Evolutionary conservation across 2,888 invertebrate species (phyloP), one percentile per base, ranked within the genome.

Genomic region (Microctonus brassicae): DNA sequence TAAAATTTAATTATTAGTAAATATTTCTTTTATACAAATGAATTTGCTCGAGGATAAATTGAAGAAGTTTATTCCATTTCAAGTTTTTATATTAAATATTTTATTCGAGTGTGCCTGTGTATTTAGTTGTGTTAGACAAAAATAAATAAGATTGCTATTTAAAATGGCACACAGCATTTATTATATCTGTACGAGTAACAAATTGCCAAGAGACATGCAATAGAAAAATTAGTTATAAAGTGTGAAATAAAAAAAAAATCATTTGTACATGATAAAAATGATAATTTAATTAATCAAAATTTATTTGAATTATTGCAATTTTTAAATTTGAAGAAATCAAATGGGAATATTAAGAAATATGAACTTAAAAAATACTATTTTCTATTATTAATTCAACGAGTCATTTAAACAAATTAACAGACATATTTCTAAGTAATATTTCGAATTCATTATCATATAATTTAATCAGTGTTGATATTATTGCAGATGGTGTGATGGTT

Each of bases 161-260:
- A 47, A 64, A 53, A 64, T n/a, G n/a, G n/a, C n/a, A 64, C 26
- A 17, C n/a, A 20, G 4, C 42, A 67, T 67, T 42, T 57, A 67
- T 67, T 42, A 67, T 67, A n/a, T n/a, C n/a, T n/a, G n/a, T 42
- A 42, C 67, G 47, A 42, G 42, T 36, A 34, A 67, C 47, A 47
- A 67, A 67, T 57, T 24, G 33, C 17, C 17, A 13, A 20, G 36
- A 58, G 58, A 58, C 67, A 58, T 47, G 67, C 58, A 11, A 64
- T 47, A 17, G 17, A 20, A 47, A 47, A 47, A 47, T 47, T 47
- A 47, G 47, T 17, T 47, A 17, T 47, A 39, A 63, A 13, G 26
- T 63, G 29, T 29, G 17, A 42, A 63, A 3, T n/a, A 47, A 63
- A 63, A 42, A 4, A 36, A 39, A 47, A 47, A 47, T 47, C 17